Percentiles rank a stretch among this genome's conserved stretches.
Evolutionary conservation across 2,113 vertebrate species (phyloP).

Genomic region (Macroglossus sobrinus): DNA sequence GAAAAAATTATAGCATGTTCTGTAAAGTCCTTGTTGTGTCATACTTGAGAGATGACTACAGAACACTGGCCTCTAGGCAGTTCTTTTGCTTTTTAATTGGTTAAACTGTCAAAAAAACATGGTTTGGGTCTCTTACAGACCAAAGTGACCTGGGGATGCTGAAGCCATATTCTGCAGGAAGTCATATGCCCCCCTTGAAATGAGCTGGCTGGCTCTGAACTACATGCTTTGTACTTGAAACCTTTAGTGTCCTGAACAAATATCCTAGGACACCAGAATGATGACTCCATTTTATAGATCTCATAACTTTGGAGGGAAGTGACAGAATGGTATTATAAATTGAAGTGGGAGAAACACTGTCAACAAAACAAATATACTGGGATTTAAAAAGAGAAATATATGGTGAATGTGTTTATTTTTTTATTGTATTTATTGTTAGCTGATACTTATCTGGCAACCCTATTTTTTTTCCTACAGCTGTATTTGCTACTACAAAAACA

Average conservation of each 20-base stretch:
- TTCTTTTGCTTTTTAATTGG: constrained; percentile 53
- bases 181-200: not conserved
- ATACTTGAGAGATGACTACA: not conserved
- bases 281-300: constrained; percentile 8
- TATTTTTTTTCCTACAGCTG: not conserved
- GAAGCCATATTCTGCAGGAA: not conserved
- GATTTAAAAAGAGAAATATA: not conserved
- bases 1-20: not conserved
- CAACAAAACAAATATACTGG: not conserved
- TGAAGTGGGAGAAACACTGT: not conserved
- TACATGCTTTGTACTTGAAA: not conserved
- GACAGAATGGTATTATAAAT: not conserved
- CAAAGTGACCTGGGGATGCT: not conserved
- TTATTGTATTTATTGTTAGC: not conserved
- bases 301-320: not conserved
- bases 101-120: not conserved
- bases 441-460: not conserved
- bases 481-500: not conserved
- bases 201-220: not conserved
- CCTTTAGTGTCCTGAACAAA: constrained; percentile 22
- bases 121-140: not conserved
- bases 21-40: not conserved
- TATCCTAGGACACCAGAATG: not conserved
- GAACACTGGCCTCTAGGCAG: not conserved
- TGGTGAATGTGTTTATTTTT: not conserved